Conservation (phyloP, 1,140 invertebrate species). For the Spodoptera frugiperda region DNA sequence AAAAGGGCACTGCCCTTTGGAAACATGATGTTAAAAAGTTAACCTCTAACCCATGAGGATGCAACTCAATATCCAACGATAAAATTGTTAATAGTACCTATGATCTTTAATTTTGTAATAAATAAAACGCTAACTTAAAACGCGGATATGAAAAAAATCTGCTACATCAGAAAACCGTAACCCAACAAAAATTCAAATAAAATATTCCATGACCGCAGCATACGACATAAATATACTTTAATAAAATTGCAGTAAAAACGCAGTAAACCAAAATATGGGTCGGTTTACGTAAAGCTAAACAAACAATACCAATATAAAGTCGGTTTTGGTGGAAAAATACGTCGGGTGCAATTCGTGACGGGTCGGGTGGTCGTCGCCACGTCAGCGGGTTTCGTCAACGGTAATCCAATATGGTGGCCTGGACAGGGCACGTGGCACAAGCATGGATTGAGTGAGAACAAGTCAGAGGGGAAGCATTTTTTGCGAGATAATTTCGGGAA, state of each 20-base stretch:
- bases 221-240: background rate
- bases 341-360: conserved; percentile 46
- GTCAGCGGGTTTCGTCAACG: conserved; percentile 71
- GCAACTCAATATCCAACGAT: too few relatives aligned
- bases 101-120: background rate
- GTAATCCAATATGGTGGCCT: conserved; percentile 74
- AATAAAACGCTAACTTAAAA: background rate
- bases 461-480: background rate
- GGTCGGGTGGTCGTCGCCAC: conserved; percentile 50
- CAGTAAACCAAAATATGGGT: conserved; percentile 13
- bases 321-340: conserved; percentile 50
- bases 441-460: background rate
- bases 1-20: too few relatives aligned
- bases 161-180: background rate
- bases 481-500: background rate
- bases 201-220: conserved; percentile 36
- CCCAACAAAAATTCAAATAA: conserved; percentile 10
- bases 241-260: conserved; percentile 44
- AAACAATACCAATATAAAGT: conserved; percentile 47
- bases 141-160: too few relatives aligned
- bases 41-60: too few relatives aligned
- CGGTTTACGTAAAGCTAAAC: conserved; percentile 41
- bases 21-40: too few relatives aligned
- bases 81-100: too few relatives aligned
- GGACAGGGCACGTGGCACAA: conserved; percentile 52